phyloP scores from a whole-genome alignment of 1,140 invertebrate species.

The Drosophila murphyi region DNA sequence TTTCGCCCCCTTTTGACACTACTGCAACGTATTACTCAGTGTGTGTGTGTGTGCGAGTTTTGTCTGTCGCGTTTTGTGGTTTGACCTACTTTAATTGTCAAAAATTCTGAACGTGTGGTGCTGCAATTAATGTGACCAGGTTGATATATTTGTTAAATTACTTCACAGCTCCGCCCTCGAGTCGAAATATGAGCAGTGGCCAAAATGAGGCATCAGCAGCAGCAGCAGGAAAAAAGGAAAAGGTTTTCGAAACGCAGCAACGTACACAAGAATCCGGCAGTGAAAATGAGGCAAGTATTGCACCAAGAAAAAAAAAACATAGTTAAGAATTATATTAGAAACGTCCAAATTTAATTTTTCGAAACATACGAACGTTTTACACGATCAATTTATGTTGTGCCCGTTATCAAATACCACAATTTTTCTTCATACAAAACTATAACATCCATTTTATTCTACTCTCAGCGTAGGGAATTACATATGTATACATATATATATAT shows the following conservation, averaged over 20 bases:
- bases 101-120: conserved; percentile 51
- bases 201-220: conserved; percentile 80
- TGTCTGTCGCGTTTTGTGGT: conserved; percentile 48
- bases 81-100: conserved; percentile 74
- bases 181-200: conserved; percentile 82
- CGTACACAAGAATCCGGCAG: conserved; percentile 75
- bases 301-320: too few relatives aligned
- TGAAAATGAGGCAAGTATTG: conserved; percentile 77
- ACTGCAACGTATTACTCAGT: conserved; percentile 19
- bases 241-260: conserved; percentile 80
- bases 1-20: conserved; percentile 3
- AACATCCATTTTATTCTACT: not conserved
- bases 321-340: not conserved
- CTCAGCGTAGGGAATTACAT: not conserved
- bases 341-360: too few relatives aligned
- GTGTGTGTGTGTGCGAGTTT: not conserved
- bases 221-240: conserved; percentile 68
- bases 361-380: too few relatives aligned
- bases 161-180: conserved; percentile 47
- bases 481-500: not conserved
- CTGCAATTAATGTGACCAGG: conserved; percentile 43
- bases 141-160: conserved; percentile 41
- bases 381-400: too few relatives aligned
- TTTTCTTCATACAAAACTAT: not conserved
- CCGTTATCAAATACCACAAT: not conserved